A percentile compares a stretch with the other conserved stretches of the same genome.
phyloP scores from a whole-genome alignment of 2,888 invertebrate genomes.

The Polia nebulosa region DNA sequence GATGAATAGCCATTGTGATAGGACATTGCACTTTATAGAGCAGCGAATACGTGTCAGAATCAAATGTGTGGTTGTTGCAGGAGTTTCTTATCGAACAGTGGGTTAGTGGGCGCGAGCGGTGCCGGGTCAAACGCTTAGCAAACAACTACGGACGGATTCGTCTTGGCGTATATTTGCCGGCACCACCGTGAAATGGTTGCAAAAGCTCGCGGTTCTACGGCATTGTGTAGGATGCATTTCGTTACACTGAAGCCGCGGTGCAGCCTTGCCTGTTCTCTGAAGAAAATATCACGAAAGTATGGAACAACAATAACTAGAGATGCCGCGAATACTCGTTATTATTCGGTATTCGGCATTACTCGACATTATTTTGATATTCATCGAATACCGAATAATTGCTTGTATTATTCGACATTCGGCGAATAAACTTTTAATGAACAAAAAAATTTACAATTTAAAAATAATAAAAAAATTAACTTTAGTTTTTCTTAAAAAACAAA shows the following conservation, averaged over 20 bases:
- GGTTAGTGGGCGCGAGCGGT: constrained; percentile 87
- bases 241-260: constrained; percentile 75
- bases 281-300: constrained; percentile 27
- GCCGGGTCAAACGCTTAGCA: constrained; percentile 88
- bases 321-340: no score
- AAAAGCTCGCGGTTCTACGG: constrained; percentile 76
- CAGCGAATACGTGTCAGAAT: constrained; percentile 78
- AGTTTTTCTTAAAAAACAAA: no score
- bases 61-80: constrained; percentile 62
- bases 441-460: no score
- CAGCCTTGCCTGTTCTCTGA: constrained; percentile 66
- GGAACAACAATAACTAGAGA: not conserved
- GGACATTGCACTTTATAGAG: constrained; percentile 80
- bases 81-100: constrained; percentile 82
- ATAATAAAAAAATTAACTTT: no score
- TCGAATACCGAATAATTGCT: no score
- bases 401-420: no score
- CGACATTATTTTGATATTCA: no score
- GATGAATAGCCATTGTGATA: constrained; percentile 80
- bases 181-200: constrained; percentile 82
- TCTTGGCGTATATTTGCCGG: constrained; percentile 82
- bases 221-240: constrained; percentile 76
- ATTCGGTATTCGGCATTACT: no score
- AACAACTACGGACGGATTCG: constrained; percentile 83
- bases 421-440: no score